A percentile compares a stretch with the other conserved stretches of the same genome.
These are phyloP conservation scores for Pocillopora grandis DNA, from an alignment of 92 coral and sea anemone species.

Conservation along the genomic window DNA sequence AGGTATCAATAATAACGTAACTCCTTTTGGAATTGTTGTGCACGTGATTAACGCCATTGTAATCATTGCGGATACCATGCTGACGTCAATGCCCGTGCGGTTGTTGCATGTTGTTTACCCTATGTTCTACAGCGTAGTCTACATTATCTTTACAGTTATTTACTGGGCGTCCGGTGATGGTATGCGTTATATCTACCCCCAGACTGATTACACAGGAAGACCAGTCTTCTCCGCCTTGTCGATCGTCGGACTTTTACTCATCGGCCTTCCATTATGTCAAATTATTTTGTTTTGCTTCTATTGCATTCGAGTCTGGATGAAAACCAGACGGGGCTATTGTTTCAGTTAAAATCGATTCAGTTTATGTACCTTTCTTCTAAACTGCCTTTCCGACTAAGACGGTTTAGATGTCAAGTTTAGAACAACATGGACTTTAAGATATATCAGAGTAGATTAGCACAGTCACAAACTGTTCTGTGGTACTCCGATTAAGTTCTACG, in stretches of 20 bases:
- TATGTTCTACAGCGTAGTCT: conserved; percentile 44
- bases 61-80: conserved; percentile 61
- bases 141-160: conserved; percentile 66
- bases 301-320: conserved; percentile 64
- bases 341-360: background rate
- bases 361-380: too few relatives aligned
- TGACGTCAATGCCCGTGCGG: conserved; percentile 75
- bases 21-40: conserved; percentile 54
- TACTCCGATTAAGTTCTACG: too few relatives aligned
- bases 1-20: conserved; percentile 34
- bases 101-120: conserved; percentile 80
- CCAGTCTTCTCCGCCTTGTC: conserved; percentile 63
- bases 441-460: too few relatives aligned
- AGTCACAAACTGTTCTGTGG: too few relatives aligned
- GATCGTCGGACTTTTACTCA: conserved; percentile 40
- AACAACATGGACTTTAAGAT: too few relatives aligned
- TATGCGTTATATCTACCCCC: conserved; percentile 66
- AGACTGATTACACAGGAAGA: conserved; percentile 67
- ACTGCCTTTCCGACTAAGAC: too few relatives aligned
- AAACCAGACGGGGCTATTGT: conserved; percentile 11
- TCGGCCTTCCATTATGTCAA: conserved; percentile 63
- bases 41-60: conserved; percentile 76
- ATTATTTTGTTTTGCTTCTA: conserved; percentile 65
- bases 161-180: conserved; percentile 86
- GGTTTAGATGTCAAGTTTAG: too few relatives aligned